These are phyloP conservation scores for Gymnothorax javanicus DNA, from an alignment of 2,797 vertebrate species.

Conservation along the genomic window DNA sequence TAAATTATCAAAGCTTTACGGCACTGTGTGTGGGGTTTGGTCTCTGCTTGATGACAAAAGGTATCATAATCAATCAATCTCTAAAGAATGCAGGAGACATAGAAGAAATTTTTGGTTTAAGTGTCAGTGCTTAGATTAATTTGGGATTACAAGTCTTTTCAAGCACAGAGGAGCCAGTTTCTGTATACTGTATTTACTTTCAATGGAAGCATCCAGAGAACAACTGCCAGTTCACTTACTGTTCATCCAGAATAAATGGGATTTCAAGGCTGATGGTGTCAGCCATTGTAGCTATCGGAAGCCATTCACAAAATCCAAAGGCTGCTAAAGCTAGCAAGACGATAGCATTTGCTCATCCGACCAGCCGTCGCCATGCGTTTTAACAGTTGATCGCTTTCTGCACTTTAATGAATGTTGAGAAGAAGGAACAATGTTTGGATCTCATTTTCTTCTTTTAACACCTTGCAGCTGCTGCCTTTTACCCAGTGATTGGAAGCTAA, in stretches of 20 bases:
- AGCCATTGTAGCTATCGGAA: neutral
- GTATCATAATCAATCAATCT: neutral
- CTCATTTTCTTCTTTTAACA: constrained; percentile 8
- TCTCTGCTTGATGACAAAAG: neutral
- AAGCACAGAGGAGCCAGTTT: neutral
- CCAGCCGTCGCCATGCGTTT: neutral
- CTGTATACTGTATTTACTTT: neutral
- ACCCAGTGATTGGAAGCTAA: neutral
- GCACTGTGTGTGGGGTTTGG: neutral
- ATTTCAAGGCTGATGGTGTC: neutral
- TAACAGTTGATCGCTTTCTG: neutral
- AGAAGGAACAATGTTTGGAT: constrained; percentile 5
- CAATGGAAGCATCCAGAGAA: neutral
- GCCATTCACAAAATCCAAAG: constrained; percentile 12
- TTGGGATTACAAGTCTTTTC: neutral
- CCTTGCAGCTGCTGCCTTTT: neutral
- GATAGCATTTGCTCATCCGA: neutral
- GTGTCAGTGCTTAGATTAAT: neutral
- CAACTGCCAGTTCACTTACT: neutral
- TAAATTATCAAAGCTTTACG: neutral
- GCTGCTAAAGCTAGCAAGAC: neutral
- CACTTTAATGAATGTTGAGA: constrained; percentile 4
- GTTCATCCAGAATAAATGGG: neutral
- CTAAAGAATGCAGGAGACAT: neutral
- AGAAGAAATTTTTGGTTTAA: neutral